Evolutionary conservation across 1,140 invertebrate species (phyloP), one percentile per base, ranked within the genome.

Genomic region (Brachystomella parvula): DNA sequence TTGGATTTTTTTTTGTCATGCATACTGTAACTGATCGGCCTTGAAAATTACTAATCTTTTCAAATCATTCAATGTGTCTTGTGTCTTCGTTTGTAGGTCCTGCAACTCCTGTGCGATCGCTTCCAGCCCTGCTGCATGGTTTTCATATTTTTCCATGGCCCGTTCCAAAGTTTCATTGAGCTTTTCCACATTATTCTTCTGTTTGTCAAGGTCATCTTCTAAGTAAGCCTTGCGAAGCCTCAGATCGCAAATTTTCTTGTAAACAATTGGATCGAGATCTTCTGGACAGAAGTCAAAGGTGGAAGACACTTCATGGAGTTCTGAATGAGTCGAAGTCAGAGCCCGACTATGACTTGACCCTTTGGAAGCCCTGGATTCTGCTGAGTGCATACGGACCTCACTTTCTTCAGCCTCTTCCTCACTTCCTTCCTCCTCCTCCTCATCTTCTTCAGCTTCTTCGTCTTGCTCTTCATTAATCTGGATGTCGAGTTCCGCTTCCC

Each of bases 1-100:
- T 3, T 15, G 28, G n/a, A 53, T 63, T 63, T 63, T 53, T 44
- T 9, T 9, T 44, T 9, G 9, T 44, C 30, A 21, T 30, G 31
- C 64, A 59, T 69, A 72, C 71, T 67, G 65, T 24, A 73, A 63
- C 58, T 73, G 71, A 56, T 70, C 62, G 58, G 67, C 61, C 53
- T 60, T 60, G 21, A 71, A 17, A 58, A 73, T 57, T 12, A 68
- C 59, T 26, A 73, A 28, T 30, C 24, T 29, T 24, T 61, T 61
- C 21, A 73, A 30, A 19, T 67, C 53, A 32, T 73, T 73, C 56
- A 73, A 68, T 32, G 33, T 47, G 1, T 44, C 65, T 61, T 70
- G 71, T 33, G 63, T 63, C 49, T 63, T n/a, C 21, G 56, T 44
- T 31, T 69, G 66, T 1, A 73, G 24, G 2, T 44, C 47, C 3